A percentile compares a stretch with the other conserved stretches of the same genome.
Conservation (phyloP, 2,113 vertebrate genomes). For the Bucco capensis region DNA sequence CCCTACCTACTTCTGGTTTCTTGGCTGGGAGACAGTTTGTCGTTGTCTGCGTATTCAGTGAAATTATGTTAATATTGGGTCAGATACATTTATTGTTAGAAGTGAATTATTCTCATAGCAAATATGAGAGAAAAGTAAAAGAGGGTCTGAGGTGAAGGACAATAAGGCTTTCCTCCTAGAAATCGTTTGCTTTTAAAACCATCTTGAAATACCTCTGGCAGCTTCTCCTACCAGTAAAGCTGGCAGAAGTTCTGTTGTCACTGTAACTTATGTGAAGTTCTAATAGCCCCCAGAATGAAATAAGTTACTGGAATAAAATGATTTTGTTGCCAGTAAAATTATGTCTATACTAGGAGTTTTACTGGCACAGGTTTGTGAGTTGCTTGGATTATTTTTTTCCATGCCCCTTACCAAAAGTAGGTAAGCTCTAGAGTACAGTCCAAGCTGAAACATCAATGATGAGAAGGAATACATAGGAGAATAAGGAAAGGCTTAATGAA, state of each 20-base stretch:
- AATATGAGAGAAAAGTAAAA: background rate
- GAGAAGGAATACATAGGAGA: background rate
- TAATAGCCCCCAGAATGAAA: background rate
- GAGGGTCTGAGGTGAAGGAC: background rate
- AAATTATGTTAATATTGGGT: background rate
- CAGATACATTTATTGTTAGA: background rate
- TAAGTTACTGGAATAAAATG: background rate
- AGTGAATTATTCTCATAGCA: background rate
- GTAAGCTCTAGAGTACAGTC: background rate
- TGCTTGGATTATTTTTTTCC: background rate
- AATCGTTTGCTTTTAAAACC: background rate
- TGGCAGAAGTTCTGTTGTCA: background rate
- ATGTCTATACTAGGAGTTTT: background rate
- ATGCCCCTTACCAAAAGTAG: background rate
- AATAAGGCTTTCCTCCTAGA: background rate
- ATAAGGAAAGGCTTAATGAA: background rate
- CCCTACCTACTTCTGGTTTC: background rate
- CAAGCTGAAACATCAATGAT: background rate
- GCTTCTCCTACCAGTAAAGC: background rate
- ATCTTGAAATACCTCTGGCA: background rate
- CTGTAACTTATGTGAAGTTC: background rate
- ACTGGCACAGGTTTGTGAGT: background rate
- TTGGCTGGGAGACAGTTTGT: background rate
- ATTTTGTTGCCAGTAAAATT: conserved; percentile 5
- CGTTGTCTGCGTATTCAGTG: background rate